Conservation (phyloP, 2,797 vertebrate species). For the Kryptopterus vitreolus region DNA sequence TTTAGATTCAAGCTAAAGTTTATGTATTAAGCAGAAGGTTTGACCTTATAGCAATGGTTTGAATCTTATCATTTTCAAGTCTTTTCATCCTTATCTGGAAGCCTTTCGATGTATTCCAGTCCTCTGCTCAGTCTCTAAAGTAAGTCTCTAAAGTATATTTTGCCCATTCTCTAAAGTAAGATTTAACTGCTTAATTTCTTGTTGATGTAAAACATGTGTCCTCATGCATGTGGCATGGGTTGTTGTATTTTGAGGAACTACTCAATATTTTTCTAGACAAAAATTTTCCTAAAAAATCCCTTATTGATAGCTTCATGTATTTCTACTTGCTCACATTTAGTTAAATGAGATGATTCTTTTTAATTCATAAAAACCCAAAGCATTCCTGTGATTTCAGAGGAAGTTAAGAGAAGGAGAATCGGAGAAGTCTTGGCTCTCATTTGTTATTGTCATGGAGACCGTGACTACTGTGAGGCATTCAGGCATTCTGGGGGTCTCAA, state of each 20-base stretch:
- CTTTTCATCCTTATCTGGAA: slow-evolving; percentile 7
- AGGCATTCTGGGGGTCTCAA: slow-evolving; percentile 49
- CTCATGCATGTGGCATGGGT: neutral
- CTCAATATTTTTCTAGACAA: neutral
- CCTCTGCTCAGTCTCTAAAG: slow-evolving; percentile 1
- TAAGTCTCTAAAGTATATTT: too few species aligned
- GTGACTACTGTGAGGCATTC: slow-evolving; percentile 49
- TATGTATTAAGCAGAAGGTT: neutral
- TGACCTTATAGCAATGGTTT: neutral
- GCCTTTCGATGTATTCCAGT: neutral
- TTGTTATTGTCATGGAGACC: slow-evolving; percentile 55
- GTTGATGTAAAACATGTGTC: slow-evolving; percentile 8
- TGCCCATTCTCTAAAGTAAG: neutral
- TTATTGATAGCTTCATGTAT: neutral
- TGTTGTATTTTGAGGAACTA: neutral
- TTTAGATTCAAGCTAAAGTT: neutral
- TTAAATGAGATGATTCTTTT: slow-evolving; percentile 27
- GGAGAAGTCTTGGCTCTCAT: slow-evolving; percentile 53
- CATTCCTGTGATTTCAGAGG: slow-evolving; percentile 16
- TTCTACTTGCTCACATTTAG: slow-evolving; percentile 11
- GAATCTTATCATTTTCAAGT: neutral
- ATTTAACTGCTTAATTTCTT: neutral
- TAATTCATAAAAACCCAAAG: slow-evolving; percentile 29
- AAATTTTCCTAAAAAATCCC: neutral
- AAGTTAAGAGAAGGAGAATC: slow-evolving; percentile 50